These are phyloP conservation scores for Ammodytes marinus DNA, from an alignment of 2,113 vertebrate species.

Conservation along the genomic window DNA sequence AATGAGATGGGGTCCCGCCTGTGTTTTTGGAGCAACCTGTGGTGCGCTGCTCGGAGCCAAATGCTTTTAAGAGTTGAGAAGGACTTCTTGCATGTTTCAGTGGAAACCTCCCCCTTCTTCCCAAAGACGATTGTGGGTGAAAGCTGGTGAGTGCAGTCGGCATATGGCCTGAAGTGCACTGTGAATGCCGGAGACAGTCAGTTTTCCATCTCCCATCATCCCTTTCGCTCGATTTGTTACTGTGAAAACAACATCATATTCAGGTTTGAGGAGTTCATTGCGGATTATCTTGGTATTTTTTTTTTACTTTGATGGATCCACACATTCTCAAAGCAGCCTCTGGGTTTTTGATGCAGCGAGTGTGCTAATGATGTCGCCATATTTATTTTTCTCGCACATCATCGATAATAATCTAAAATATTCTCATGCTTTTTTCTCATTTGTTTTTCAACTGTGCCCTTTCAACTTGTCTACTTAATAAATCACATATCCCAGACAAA, in stretches of 20 bases:
- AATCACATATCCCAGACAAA: slow-evolving; percentile 20
- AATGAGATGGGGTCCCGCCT: neutral
- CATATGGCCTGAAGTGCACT: slow-evolving; percentile 17
- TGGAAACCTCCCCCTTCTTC: slow-evolving; percentile 16
- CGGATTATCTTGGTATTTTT: slow-evolving; percentile 38
- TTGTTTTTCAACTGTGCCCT: slow-evolving; percentile 24
- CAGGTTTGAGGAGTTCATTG: slow-evolving; percentile 39
- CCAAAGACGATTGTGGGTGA: slow-evolving; percentile 1
- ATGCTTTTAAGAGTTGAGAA: slow-evolving; percentile 53
- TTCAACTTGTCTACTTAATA: slow-evolving; percentile 31
- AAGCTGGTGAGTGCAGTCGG: slow-evolving; percentile 19
- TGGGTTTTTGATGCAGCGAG: slow-evolving; percentile 45
- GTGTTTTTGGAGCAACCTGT: slow-evolving; percentile 35
- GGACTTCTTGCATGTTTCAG: slow-evolving; percentile 31
- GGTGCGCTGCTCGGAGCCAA: slow-evolving; percentile 10
- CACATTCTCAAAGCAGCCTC: slow-evolving; percentile 37
- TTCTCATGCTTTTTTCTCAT: slow-evolving; percentile 33
- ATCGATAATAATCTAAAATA: slow-evolving; percentile 40
- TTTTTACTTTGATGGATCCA: slow-evolving; percentile 53
- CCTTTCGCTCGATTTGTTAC: slow-evolving; percentile 2
- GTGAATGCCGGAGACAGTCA: neutral
- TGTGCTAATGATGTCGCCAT: slow-evolving; percentile 45
- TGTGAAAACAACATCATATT: slow-evolving; percentile 31
- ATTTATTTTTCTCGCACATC: slow-evolving; percentile 33
- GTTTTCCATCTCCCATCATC: slow-evolving; percentile 28